phyloP scores from a whole-genome alignment of 2,797 vertebrate genomes.

The Phoeniculus purpureus region DNA sequence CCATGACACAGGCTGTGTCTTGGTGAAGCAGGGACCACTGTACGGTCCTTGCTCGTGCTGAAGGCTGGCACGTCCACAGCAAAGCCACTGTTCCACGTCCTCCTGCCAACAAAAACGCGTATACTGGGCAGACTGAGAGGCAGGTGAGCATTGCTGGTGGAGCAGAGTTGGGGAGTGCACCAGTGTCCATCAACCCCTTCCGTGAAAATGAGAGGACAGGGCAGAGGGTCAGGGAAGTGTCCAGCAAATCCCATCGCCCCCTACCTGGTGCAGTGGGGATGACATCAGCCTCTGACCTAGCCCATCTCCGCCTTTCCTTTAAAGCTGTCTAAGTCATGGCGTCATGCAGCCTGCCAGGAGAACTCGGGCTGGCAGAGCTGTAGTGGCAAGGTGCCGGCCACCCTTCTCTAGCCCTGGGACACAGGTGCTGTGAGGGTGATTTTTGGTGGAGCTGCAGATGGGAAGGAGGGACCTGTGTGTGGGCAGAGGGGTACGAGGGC shows the following conservation, averaged over 20 bases:
- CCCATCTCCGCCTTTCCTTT: not conserved
- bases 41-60: accelerated
- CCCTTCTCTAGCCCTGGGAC: not conserved
- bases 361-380: not conserved
- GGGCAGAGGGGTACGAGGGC: accelerated
- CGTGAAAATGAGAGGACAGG: not conserved
- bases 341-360: not conserved
- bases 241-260: not conserved
- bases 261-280: not conserved
- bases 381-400: accelerated
- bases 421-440: not conserved
- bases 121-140: not conserved
- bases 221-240: not conserved
- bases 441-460: accelerated
- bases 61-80: not conserved
- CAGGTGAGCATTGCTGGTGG: accelerated
- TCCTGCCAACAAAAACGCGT: accelerated
- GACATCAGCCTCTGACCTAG: not conserved
- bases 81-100: not conserved
- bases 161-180: accelerated
- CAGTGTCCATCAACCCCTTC: not conserved
- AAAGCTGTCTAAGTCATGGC: not conserved
- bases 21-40: accelerated
- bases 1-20: accelerated
- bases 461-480: not conserved